A percentile compares a stretch with the other conserved stretches of the same genome.
These are phyloP conservation scores for Dryoscopus gambensis DNA, from an alignment of 2,113 vertebrate genomes.

Conservation along the genomic window DNA sequence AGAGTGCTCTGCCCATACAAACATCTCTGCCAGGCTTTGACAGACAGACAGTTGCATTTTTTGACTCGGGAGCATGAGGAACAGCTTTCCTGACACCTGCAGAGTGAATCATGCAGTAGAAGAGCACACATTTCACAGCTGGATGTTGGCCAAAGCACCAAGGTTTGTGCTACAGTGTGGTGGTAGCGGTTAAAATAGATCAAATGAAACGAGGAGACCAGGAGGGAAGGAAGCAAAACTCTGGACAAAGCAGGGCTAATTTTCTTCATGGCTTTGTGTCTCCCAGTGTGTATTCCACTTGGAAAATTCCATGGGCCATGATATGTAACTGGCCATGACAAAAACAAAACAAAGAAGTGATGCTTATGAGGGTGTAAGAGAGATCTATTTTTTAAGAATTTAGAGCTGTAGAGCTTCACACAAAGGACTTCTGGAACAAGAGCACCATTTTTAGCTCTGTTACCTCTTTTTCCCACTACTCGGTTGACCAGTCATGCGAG, in stretches of 20 bases:
- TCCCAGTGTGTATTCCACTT: neutral
- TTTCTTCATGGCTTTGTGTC: neutral
- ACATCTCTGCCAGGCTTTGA: neutral
- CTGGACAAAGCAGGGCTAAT: neutral
- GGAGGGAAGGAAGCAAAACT: neutral
- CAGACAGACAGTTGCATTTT: neutral
- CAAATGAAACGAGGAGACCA: neutral
- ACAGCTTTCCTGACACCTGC: constrained; percentile 31
- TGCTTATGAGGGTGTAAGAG: neutral
- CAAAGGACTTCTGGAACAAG: neutral
- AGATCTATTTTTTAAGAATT: neutral
- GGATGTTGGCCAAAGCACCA: neutral
- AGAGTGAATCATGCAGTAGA: neutral
- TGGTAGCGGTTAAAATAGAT: neutral
- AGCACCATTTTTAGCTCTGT: neutral
- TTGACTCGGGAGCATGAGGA: neutral
- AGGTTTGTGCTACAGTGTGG: neutral
- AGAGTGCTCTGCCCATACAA: neutral
- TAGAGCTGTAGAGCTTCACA: neutral
- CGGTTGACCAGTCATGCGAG: fast-evolving
- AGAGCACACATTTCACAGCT: neutral
- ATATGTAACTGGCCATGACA: neutral
- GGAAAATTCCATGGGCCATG: neutral
- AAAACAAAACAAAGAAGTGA: neutral
- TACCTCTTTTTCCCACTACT: neutral